Evolutionary conservation across 1,140 invertebrate genomes (phyloP), one percentile per base, ranked within the genome.

Genomic region (Trachymyrmex cornetzi): DNA sequence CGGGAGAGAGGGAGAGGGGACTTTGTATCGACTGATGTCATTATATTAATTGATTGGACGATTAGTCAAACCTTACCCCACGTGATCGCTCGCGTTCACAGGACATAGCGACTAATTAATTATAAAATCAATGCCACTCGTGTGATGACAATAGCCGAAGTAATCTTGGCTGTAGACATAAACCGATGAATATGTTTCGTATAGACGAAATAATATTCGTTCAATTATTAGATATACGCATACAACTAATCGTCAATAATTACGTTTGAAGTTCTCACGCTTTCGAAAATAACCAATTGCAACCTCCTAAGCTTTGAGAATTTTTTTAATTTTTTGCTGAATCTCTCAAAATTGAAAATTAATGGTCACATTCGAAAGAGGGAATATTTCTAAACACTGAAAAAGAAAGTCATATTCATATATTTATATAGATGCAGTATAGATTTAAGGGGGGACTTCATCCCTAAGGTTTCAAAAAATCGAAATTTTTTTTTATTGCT

Each of bases 31-130:
- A 61, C 55, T 61, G 12, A 34, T 55, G 53, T 63, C 44, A 85
- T 88, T 88, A 85, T 34, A 85, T 88, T 86, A 81, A 88, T 71
- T 77, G 50, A 89, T 88, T 61, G 67, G 38, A 24, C 81, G 77
- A 79, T 89, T 86, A 69, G 81, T 53, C 53, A 57, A 48, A 89
- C 66, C 80, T 88, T 89, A 74, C 38, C 34, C 30, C 50, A 27
- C 11, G 14, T 19, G 48, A 44, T 30, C 53, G 72, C n/a, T 38
- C 19, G 66, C 30, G 61, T 85, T 27, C 24, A 2, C 6, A n/a
- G 50, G 27, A 63, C 61, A 69, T 24, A 19, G 11, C 12, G 59
- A 24, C 59, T 74, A 77, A 89, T 89, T 88, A 85, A 88, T 89
- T 85, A 86, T 30, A 57, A 75, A 80, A 77, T 89, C 75, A 88